Evolutionary conservation across 2,113 vertebrate species (phyloP).

Genomic region (Podarcis muralis): DNA sequence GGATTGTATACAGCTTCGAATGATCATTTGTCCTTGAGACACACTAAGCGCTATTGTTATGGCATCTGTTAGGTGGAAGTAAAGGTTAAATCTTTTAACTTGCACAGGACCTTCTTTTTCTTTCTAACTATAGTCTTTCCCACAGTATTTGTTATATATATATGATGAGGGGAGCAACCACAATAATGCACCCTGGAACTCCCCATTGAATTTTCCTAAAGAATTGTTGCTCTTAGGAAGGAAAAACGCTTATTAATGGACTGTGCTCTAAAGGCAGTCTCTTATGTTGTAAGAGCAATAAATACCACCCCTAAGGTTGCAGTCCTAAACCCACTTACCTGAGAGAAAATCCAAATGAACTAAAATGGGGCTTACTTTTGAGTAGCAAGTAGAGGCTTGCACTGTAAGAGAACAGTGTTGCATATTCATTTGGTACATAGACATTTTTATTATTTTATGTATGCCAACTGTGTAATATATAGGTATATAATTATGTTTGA

Average conservation of each 20-base stretch:
- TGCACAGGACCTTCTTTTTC: conserved; percentile 66
- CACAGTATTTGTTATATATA: conserved; percentile 45
- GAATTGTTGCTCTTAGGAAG: conserved; percentile 2
- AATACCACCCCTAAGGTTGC: conserved; percentile 12
- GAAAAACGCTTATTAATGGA: neutral
- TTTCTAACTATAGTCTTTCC: conserved; percentile 58
- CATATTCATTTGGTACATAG: neutral
- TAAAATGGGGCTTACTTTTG: neutral
- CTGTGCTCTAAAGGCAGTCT: neutral
- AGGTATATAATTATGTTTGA: neutral
- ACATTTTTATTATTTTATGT: conserved; percentile 24
- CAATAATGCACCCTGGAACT: conserved; percentile 44
- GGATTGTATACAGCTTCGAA: conserved; percentile 76
- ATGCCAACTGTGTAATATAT: neutral
- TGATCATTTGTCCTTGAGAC: conserved; percentile 86
- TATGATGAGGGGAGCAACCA: neutral
- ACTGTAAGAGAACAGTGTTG: conserved; percentile 3
- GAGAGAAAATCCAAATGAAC: neutral
- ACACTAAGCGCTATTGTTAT: conserved; percentile 73
- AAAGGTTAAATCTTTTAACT: conserved; percentile 75
- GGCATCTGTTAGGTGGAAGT: conserved; percentile 78
- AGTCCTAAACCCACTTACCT: neutral
- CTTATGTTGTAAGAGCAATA: conserved; percentile 29
- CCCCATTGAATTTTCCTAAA: conserved; percentile 33
- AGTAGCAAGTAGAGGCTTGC: neutral